Percentiles rank a stretch among this genome's conserved stretches.
phyloP scores from a whole-genome alignment of 2,888 invertebrate genomes.

The Dilophus febrilis region DNA sequence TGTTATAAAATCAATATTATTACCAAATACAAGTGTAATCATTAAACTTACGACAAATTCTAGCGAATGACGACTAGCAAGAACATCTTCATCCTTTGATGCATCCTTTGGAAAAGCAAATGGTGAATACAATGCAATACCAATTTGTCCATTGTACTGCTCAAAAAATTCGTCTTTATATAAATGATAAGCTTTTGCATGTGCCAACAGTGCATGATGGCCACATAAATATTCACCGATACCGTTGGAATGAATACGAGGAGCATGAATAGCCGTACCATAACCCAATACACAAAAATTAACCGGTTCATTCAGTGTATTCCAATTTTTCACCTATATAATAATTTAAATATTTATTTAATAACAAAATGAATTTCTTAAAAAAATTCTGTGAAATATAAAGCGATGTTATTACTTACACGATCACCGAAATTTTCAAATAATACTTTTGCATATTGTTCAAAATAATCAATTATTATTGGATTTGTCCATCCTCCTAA shows the following conservation, averaged over 20 bases:
- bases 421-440: conserved; percentile 33
- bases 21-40: no score
- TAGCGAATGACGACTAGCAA: no score
- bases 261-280: conserved; percentile 23
- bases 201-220: conserved; percentile 38
- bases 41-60: no score
- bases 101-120: not conserved
- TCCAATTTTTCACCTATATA: conserved; percentile 29
- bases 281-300: conserved; percentile 29
- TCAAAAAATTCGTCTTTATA: conserved; percentile 24
- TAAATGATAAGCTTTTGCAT: conserved; percentile 32
- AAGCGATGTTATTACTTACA: conserved; percentile 24
- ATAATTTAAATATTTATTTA: not conserved
- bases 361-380: not conserved
- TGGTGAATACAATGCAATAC: conserved; percentile 2
- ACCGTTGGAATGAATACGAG: conserved; percentile 27
- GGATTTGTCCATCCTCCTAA: conserved; percentile 44
- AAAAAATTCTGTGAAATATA: no score
- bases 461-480: conserved; percentile 35
- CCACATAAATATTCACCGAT: conserved; percentile 36
- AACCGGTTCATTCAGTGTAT: conserved; percentile 40
- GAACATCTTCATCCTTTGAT: no score
- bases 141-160: conserved; percentile 3
- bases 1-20: no score
- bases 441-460: conserved; percentile 35